Base-by-base conservation (phyloP, 2,888 invertebrate genomes). In the Pycnomerus fuliginosus region DNA sequence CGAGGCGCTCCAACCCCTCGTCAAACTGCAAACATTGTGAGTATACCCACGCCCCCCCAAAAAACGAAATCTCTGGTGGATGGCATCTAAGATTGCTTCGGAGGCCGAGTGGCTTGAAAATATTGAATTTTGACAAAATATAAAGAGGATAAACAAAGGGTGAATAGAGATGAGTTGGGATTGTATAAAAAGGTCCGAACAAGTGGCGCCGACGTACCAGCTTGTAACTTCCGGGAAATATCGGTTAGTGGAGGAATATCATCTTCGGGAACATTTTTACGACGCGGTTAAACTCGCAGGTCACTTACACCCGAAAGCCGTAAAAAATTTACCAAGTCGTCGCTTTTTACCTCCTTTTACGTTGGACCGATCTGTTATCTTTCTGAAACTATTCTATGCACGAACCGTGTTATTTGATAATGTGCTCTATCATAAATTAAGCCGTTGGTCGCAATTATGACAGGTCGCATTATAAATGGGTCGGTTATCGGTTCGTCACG, bases 11-110 rank as follows among this genome's bases (percentile, higher is more conserved):
- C 66, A 64, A 29, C 71, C 75, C 20, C 71, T 82, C 53, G 69
- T 63, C 39, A 76, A 74, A 44, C 74, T 82, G 43, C 78, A 79
- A 61, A 77, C 76, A 42, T 69, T 83, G 83, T 83, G 69, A 81
- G 82, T 79, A 57, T 48, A 30, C 45, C 14, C n/a, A n/a, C n/a
- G n/a, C n/a, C n/a, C n/a, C n/a, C n/a, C n/a, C n/a, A n/a, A n/a
- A n/a, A n/a, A n/a, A n/a, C n/a, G n/a, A n/a, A 12, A 38, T 38
- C 20, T 10, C 11, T 25, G 4, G 16, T 20, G 16, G 39, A 25
- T 27, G 31, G 32, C 27, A 16, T 27, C 14, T 30, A 33, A 41
- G 41, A 42, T 42, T 36, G 36, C 36, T 36, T 17, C 10, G 11
- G 5, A 35, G 31, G 30, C 34, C 41, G 16, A 22, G 14, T 24